Evolutionary conservation across 1,140 invertebrate species (phyloP), one percentile per base, ranked within the genome.

Genomic region (Ceratosolen fusciceps): DNA sequence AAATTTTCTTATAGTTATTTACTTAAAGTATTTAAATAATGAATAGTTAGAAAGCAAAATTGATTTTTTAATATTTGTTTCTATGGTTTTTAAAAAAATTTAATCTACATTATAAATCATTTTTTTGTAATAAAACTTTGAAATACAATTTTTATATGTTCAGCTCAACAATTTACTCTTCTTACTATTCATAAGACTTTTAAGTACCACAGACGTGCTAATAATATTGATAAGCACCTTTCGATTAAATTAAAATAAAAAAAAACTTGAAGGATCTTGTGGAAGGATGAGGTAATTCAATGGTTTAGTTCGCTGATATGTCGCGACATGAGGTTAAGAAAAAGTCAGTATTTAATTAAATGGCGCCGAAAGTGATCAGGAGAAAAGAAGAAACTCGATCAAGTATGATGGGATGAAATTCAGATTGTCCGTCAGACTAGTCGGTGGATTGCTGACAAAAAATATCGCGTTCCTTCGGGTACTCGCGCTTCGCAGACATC

Each of bases 221-320:
- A 81, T 77, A 81, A 81, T 81, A 81, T 81, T 81, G 71, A 81
- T 81, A 81, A 81, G 76, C 79, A 80, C 73, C 49, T 80, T 26
- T 43, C 5, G 43, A 70, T 9, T 8, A 34, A 39, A 16, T 12
- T 12, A 10, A 7, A 19, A 54, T 26, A 26, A 34, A 5, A 52
- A 52, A 10, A 0, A 34, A 26, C n/a, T 2, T 8, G 4, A 14
- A 9, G 43, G 60, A 12, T 24, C 8, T 4, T 43, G 79, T 14
- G 74, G 24, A 71, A 78, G 16, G 77, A 39, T 7, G 56, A 67
- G 19, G 37, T 68, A 29, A 71, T 37, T 47, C 34, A n/a, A 39
- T 1, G 7, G 3, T 29, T 16, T 9, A 47, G 39, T 39, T 39
- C 0, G 9, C 21, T 34, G 39, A 43, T 68, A n/a, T 62, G 65